A percentile compares a stretch with the other conserved stretches of the same genome.
Conservation (phyloP, 2,797 vertebrate genomes). For the Sphenodon punctatus region DNA sequence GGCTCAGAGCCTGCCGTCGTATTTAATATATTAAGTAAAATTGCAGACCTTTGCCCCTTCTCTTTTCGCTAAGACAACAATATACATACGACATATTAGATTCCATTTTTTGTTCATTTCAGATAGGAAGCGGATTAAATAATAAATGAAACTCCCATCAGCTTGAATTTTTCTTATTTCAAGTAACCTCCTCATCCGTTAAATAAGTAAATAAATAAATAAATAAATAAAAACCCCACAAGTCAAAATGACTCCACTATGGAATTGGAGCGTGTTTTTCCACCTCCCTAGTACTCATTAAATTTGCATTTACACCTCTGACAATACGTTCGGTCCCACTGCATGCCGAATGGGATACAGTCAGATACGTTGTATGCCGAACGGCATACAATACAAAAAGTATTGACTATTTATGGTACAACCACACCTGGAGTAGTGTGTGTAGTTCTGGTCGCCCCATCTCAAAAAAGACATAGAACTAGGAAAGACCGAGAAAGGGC, state of each 20-base stretch:
- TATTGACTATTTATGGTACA: too few relatives aligned
- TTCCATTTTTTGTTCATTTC: conserved; percentile 77
- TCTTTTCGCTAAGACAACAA: conserved; percentile 72
- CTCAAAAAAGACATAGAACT: too few relatives aligned
- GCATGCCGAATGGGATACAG: not conserved
- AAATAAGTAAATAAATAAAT: too few relatives aligned
- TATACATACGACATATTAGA: conserved; percentile 72
- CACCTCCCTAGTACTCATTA: conserved; percentile 61
- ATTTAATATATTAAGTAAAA: conserved; percentile 78
- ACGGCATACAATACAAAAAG: too few relatives aligned
- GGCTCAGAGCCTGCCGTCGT: conserved; percentile 67
- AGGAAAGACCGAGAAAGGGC: too few relatives aligned
- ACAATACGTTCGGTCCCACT: conserved; percentile 22
- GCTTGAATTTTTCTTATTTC: conserved; percentile 76
- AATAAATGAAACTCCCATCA: conserved; percentile 82
- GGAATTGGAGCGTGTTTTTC: conserved; percentile 79
- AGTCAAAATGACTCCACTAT: conserved; percentile 66
- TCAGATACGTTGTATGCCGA: too few relatives aligned
- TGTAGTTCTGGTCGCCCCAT: too few relatives aligned
- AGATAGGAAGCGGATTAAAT: conserved; percentile 80
- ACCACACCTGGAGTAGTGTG: too few relatives aligned
- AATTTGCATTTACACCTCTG: conserved; percentile 55
- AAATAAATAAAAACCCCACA: too few relatives aligned
- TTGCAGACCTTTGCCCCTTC: conserved; percentile 63
- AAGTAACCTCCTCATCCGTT: conserved; percentile 52